These are phyloP conservation scores for Urocynchramus pylzowi DNA, from an alignment of 2,113 vertebrate genomes.

Conservation along the genomic window DNA sequence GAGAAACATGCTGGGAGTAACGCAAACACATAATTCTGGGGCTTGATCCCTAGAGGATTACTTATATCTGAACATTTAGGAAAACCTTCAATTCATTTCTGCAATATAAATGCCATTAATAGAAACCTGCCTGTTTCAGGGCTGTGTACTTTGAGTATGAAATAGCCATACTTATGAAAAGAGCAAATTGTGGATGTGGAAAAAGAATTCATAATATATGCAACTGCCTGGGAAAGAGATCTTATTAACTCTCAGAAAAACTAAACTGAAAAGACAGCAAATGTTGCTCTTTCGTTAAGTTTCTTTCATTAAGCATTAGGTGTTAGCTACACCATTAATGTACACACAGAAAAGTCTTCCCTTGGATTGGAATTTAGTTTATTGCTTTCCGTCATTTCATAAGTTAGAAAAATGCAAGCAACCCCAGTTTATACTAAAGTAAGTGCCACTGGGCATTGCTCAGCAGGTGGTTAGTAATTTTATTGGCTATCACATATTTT, in stretches of 20 bases:
- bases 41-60: neutral
- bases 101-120: neutral
- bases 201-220: neutral
- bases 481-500: neutral
- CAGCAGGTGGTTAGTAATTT: neutral
- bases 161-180: neutral
- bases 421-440: neutral
- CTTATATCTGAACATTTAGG: neutral
- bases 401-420: neutral
- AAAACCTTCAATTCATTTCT: neutral
- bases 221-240: neutral
- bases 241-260: neutral
- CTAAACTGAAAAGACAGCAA: neutral
- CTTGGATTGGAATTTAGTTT: neutral
- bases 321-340: neutral
- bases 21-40: neutral
- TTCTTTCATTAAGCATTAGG: neutral
- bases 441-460: accelerated
- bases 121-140: neutral
- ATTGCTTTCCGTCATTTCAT: neutral
- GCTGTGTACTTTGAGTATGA: neutral
- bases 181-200: neutral
- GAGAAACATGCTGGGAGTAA: neutral
- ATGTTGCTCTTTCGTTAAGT: neutral
- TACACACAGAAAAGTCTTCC: neutral